Base-by-base conservation (phyloP, 2,888 invertebrate genomes). In the Macrosiphum euphorbiae region DNA sequence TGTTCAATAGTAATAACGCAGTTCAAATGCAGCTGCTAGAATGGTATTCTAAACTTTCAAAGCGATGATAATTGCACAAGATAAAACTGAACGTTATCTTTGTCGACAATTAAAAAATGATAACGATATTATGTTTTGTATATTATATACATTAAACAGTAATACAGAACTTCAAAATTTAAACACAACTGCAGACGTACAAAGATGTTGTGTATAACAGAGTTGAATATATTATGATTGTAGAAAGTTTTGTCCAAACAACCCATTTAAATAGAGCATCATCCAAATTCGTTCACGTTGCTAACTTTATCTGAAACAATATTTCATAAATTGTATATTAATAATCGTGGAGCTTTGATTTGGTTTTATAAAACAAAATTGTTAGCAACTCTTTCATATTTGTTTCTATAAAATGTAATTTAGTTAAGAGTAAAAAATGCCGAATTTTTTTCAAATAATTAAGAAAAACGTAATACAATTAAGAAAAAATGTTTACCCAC, bases 1-100 rank as follows among this genome's bases (percentile, higher is more conserved):
- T 55, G 88, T 55, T 35, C 41, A 58, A 78, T 41, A 58, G 55
- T 55, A 88, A 58, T 58, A 55, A 41, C 35, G 41, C 26, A 52
- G 28, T 28, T 58, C 4, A 88, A 88, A 58, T 41, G 5, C 55
- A 88, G 41, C 41, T 55, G 28, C n/a, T 88, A 41, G 58, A 88
- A 88, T 28, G 11, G 35, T 88, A 88, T 88, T 55, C 16, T 55
- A 26, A 88, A 88, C 41, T 35, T 55, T 41, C 5, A 88, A 88
- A 78, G 78, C 35, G 35, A 78, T 78, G 78, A 78, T 78, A 35
- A 78, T 78, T 78, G 78, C 20, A 20, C 8, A 78, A 78, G 35
- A 88, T 55, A 41, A 88, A 41, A 88, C 55, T 88, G 11, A 58
- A 28, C 55, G 88, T 88, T 55, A 88, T 88, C 41, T 55, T 28